Conservation (phyloP, 1,140 invertebrate species). For the Mamestra configurata region DNA sequence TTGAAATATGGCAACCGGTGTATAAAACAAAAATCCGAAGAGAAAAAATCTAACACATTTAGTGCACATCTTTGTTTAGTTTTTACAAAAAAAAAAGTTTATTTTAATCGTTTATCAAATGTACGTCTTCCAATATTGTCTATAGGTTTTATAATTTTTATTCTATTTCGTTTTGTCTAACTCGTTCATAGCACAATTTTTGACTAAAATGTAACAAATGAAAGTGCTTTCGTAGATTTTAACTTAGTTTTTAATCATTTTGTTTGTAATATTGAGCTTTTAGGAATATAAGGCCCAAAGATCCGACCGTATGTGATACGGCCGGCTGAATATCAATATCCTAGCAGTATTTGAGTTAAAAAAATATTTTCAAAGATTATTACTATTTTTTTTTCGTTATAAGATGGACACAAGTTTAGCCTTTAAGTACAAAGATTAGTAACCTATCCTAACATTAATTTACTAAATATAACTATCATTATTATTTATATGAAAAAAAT, state of each 20-base stretch:
- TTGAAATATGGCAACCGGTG: background rate
- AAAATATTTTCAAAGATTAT: slow-evolving; percentile 68
- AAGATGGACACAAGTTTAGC: slow-evolving; percentile 68
- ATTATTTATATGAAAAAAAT: slow-evolving; percentile 67
- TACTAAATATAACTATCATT: slow-evolving; percentile 61
- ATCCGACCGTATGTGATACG: slow-evolving; percentile 76
- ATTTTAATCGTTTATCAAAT: slow-evolving; percentile 52
- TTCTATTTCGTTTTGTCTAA: slow-evolving; percentile 53
- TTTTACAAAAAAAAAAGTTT: slow-evolving; percentile 54
- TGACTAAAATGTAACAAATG: slow-evolving; percentile 68
- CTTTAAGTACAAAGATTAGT: slow-evolving; percentile 81
- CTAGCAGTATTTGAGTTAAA: slow-evolving; percentile 79
- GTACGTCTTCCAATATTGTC: slow-evolving; percentile 67
- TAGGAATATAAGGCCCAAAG: slow-evolving; percentile 84
- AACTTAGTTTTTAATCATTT: slow-evolving; percentile 67
- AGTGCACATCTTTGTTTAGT: slow-evolving; percentile 64
- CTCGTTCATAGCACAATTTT: slow-evolving; percentile 71
- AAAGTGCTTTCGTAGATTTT: slow-evolving; percentile 68
- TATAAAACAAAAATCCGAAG: background rate
- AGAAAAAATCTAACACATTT: slow-evolving; percentile 51
- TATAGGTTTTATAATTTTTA: slow-evolving; percentile 52
- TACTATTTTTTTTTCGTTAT: slow-evolving; percentile 62
- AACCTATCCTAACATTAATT: slow-evolving; percentile 63
- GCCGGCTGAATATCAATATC: slow-evolving; percentile 60
- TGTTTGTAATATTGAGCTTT: slow-evolving; percentile 71